Base-by-base conservation (phyloP, 2,113 vertebrate genomes). In the Nycticorax nycticorax region DNA sequence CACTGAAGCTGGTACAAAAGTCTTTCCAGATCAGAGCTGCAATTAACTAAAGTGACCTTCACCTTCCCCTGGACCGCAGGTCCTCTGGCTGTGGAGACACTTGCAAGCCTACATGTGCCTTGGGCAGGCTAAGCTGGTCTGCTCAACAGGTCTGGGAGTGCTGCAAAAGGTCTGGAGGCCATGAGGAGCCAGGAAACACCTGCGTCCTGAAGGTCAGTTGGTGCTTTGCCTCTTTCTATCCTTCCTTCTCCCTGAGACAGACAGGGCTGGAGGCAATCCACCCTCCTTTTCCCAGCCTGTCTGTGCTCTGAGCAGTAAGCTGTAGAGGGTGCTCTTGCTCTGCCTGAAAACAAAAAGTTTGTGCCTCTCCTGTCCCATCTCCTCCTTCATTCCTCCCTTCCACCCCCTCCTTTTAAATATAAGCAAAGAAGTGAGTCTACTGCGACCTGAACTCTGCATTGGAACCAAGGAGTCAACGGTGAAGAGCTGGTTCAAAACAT, bases 281-380 rank as follows among this genome's bases (percentile, higher is more conserved):
- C 8, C 7, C 24, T 68, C 6, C 17, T 6, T 18, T 23, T 9
- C 30, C 60, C 28, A 14, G 75, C 16, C n/a, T 14, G 85, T 39
- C 35, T 96, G 97, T 93, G 92, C 93, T 69, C 18, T 23, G 55
- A 63, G 73, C 53, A 37, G 2, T 8, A 14, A 28, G 83, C 98
- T 95, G 97, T 33, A 98, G 98, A 96, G 98, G 97, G 97, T 95
- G 97, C 96, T 98, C 95, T 97, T 97, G 96, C 81, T 98, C 97
- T 66, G 84, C 32, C 20, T 53, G 91, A 92, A 43, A 92, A 30
- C 41, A 24, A 33, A 55, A 82, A 16, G 5, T n/a, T 50, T 20
- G 50, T 5, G 23, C 53, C 8, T 72, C 48, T 75, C 88, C 69
- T 17, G 85, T 41, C 62, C 75, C 79, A 37, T 33, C 92, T 85